Conservation (phyloP, 2,113 vertebrate genomes). For the Forbesichthys agassizii region DNA sequence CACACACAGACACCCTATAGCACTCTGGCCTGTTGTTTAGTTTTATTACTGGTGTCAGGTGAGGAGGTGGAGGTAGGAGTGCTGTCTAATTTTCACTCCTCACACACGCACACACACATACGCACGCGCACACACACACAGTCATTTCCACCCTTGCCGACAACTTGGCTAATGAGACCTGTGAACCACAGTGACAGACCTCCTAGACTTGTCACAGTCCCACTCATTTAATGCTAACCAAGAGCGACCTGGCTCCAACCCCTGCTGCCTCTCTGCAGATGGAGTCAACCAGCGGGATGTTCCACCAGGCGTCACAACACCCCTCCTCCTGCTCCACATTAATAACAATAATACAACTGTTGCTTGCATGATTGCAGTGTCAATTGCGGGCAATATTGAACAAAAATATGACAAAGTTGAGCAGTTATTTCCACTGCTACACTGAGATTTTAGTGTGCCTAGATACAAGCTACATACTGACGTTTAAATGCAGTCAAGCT, state of each 20-base stretch:
- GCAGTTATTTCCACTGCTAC: too few relatives aligned
- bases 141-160: conserved; percentile 67
- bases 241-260: conserved; percentile 51
- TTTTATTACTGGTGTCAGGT: conserved; percentile 76
- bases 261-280: conserved; percentile 39
- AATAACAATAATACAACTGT: too few relatives aligned
- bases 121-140: conserved; percentile 46
- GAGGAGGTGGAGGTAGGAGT: conserved; percentile 71
- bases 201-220: conserved; percentile 69
- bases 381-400: too few relatives aligned
- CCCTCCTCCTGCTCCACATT: conserved; percentile 24
- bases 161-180: conserved; percentile 74
- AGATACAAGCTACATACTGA: too few relatives aligned
- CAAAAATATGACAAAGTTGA: too few relatives aligned
- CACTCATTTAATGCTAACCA: conserved; percentile 71
- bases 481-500: too few relatives aligned
- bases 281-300: conserved; percentile 42
- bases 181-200: conserved; percentile 73
- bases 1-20: conserved; percentile 21
- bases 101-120: neutral
- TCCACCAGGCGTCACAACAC: conserved; percentile 31
- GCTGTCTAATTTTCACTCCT: conserved; percentile 70
- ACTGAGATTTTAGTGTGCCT: too few relatives aligned
- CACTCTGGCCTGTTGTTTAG: conserved; percentile 69
- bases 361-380: too few relatives aligned